Conservation (phyloP, 1,140 invertebrate species). For the Globodera rostochiensis region DNA sequence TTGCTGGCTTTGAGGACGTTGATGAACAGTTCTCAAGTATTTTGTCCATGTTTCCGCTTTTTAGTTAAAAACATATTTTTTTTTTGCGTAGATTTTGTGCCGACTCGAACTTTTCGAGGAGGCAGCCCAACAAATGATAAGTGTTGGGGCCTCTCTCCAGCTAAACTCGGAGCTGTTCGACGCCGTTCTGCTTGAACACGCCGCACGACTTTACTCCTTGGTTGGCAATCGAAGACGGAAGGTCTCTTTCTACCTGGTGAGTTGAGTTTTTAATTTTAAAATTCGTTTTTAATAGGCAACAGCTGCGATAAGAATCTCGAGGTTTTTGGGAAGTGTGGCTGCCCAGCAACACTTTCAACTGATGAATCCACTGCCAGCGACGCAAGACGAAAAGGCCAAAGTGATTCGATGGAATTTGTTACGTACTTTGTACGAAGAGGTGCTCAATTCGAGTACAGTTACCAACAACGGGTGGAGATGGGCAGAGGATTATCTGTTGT, state of each 20-base stretch:
- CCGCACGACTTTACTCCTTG: constrained; percentile 23
- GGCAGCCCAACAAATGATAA: constrained; percentile 35
- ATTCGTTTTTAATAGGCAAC: background rate
- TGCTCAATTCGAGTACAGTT: constrained; percentile 9
- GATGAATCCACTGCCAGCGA: background rate
- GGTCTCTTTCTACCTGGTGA: constrained; percentile 18
- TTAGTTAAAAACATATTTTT: background rate
- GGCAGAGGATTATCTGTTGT: constrained; percentile 24
- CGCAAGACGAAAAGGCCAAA: constrained; percentile 2
- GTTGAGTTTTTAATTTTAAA: constrained; percentile 1
- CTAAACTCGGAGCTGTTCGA: constrained; percentile 32
- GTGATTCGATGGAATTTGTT: constrained; percentile 10
- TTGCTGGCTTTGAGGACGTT: constrained; percentile 39
- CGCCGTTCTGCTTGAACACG: constrained; percentile 40
- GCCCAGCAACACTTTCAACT: background rate
- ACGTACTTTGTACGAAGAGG: constrained; percentile 3
- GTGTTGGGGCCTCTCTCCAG: constrained; percentile 9
- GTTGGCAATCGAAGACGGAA: constrained; percentile 28
- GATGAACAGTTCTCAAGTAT: constrained; percentile 30
- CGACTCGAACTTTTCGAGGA: constrained; percentile 40
- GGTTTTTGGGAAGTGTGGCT: background rate
- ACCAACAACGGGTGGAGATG: constrained; percentile 24
- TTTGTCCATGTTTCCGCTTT: background rate
- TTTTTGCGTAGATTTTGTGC: constrained; percentile 14
- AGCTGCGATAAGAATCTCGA: constrained; percentile 10